Conservation (phyloP, 2,888 invertebrate species). For the Tetragonisca angustula region DNA sequence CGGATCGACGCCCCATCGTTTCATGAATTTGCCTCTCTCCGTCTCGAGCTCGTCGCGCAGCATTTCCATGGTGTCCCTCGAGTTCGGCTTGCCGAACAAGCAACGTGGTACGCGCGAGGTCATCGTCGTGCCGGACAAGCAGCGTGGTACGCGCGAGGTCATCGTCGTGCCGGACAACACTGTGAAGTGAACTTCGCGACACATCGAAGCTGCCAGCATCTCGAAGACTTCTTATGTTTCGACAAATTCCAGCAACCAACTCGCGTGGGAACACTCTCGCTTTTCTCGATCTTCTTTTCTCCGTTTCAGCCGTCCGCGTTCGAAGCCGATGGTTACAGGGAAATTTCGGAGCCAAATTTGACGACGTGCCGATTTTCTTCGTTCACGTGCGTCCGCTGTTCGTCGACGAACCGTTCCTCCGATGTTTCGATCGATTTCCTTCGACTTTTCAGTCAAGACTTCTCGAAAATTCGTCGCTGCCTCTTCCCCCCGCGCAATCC, state of each 20-base stretch:
- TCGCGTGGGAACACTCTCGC: not conserved
- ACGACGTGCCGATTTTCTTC: not conserved
- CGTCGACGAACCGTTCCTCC: not conserved
- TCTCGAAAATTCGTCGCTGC: constrained; percentile 14
- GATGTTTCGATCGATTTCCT: not conserved
- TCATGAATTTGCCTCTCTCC: constrained; percentile 86
- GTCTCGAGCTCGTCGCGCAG: constrained; percentile 86
- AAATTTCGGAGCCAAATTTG: not conserved
- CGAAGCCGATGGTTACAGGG: no score
- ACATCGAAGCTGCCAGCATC: constrained; percentile 80
- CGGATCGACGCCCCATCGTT: constrained; percentile 87
- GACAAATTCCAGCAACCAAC: constrained; percentile 9
- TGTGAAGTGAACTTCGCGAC: constrained; percentile 80
- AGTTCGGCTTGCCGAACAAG: constrained; percentile 87
- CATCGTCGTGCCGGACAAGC: constrained; percentile 74
- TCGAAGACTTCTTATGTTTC: constrained; percentile 61
- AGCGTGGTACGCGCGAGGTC: constrained; percentile 43
- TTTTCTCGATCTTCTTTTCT: not conserved
- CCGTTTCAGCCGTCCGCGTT: not conserved
- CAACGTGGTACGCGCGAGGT: constrained; percentile 83
- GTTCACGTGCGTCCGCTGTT: not conserved
- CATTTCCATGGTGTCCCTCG: constrained; percentile 86
- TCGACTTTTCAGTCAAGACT: constrained; percentile 62
- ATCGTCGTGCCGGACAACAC: constrained; percentile 76
- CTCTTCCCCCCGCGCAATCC: not conserved